These are phyloP conservation scores for Hetaerina titia DNA, from an alignment of 2,888 invertebrate genomes.

Conservation along the genomic window DNA sequence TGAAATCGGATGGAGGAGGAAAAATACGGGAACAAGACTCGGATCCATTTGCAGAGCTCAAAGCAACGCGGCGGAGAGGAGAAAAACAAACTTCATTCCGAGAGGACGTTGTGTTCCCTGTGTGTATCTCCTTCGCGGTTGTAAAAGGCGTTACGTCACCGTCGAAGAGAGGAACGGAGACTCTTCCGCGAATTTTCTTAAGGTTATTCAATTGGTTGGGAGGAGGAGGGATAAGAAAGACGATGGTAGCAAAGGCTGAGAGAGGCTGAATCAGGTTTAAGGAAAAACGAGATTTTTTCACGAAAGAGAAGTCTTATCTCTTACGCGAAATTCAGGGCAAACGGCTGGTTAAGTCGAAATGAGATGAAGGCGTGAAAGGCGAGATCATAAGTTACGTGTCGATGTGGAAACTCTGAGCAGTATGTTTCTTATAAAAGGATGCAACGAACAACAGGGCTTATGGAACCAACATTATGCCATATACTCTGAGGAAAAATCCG, in stretches of 20 bases:
- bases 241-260: background rate
- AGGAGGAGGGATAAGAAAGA: background rate
- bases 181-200: background rate
- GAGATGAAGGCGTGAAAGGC: background rate
- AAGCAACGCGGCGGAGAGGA: background rate
- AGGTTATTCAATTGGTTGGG: slow-evolving; percentile 15
- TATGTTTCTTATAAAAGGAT: no score
- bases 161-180: background rate
- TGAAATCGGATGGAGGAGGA: background rate
- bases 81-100: background rate
- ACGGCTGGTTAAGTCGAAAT: background rate
- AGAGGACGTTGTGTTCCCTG: background rate
- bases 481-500: no score
- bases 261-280: background rate
- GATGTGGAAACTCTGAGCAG: no score
- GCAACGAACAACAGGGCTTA: no score
- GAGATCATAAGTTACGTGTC: background rate
- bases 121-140: no score
- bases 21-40: background rate
- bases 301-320: background rate
- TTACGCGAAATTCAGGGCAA: background rate
- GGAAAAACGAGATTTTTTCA: background rate
- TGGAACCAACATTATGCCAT: no score
- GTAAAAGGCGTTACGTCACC: background rate
- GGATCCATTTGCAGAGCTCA: slow-evolving; percentile 16